Evolutionary conservation across 2,888 invertebrate genomes (phyloP), one percentile per base, ranked within the genome.

Genomic region (Agelastica alni): DNA sequence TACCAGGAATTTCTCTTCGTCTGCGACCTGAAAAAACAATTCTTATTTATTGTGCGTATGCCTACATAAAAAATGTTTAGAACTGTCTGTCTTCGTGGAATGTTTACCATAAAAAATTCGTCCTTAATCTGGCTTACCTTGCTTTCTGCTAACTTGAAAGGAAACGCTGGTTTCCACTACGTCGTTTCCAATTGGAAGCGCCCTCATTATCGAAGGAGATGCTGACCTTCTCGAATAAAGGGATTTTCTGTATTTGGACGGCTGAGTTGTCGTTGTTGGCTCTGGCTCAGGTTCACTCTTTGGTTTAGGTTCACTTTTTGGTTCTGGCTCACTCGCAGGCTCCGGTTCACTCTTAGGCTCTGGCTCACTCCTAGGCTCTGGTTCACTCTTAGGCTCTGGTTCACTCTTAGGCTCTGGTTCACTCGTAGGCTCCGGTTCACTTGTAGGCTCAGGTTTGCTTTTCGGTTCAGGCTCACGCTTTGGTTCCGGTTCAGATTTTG

Each of bases 121-220:
- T n/a, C n/a, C n/a, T n/a, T n/a, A n/a, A n/a, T 14, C 9, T 14
- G 6, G 22, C 42, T 61, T 67, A 80, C 83, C 82, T 77, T 81
- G 80, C 58, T 80, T 82, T 12, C 81, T 82, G 67, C 89, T 90
- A 58, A 91, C 88, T 73, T 87, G 83, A 73, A 86, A 91, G 0
- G 90, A 66, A 2, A 91, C 86, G 69, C 90, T 90, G 0, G 90
- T 91, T 67, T 89, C 87, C 7, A 90, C 88, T 0, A 87, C 85
- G 17, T 88, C 86, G 31, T 87, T 88, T 48, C 63, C 58, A 12
- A 59, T 60, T 4, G 56, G 61, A 3, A 54, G 59, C 39, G 59
- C 51, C 2, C 52, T 44, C 9, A 18, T 32, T 10, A 54, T 30
- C 6, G 64, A 39, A 2, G 69, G 68, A 3, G 68, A 65, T 1